Evolutionary conservation across 2,888 invertebrate genomes (phyloP).

Genomic region (Piscicola geometra): DNA sequence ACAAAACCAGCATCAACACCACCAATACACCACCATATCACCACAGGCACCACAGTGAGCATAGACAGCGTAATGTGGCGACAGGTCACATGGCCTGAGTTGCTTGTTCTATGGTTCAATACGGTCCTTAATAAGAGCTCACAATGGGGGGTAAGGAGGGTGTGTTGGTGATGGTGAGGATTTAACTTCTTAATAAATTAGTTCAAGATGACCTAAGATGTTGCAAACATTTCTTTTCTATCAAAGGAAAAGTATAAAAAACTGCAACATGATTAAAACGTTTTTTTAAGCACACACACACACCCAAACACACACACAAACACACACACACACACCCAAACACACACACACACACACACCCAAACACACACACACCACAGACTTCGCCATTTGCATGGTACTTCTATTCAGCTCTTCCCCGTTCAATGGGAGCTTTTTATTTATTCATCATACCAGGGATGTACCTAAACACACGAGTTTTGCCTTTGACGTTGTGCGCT

Average conservation of each 20-base stretch:
- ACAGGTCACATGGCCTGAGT: conserved; percentile 86
- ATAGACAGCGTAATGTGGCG: conserved; percentile 92
- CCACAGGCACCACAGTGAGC: conserved; percentile 46
- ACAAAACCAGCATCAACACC: no score
- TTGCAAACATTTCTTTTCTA: conserved; percentile 28
- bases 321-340: no score
- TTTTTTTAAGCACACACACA: no score
- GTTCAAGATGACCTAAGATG: background rate
- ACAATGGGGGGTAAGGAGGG: conserved; percentile 78
- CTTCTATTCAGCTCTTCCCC: conserved; percentile 91
- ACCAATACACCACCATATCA: background rate
- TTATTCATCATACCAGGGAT: conserved; percentile 65
- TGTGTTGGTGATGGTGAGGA: background rate
- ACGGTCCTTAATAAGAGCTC: conserved; percentile 86
- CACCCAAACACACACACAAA: no score
- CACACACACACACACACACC: no score
- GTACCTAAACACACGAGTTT: conserved; percentile 63
- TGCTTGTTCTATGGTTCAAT: conserved; percentile 93
- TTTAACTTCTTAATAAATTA: background rate
- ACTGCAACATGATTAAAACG: no score
- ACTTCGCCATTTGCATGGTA: conserved; percentile 86
- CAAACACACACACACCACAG: no score
- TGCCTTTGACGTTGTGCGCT: conserved; percentile 57
- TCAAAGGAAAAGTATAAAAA: no score
- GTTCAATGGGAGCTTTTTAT: conserved; percentile 77